Evolutionary conservation across 2,113 vertebrate species (phyloP), one percentile per base, ranked within the genome.

Genomic region (Centropus bengalensis): DNA sequence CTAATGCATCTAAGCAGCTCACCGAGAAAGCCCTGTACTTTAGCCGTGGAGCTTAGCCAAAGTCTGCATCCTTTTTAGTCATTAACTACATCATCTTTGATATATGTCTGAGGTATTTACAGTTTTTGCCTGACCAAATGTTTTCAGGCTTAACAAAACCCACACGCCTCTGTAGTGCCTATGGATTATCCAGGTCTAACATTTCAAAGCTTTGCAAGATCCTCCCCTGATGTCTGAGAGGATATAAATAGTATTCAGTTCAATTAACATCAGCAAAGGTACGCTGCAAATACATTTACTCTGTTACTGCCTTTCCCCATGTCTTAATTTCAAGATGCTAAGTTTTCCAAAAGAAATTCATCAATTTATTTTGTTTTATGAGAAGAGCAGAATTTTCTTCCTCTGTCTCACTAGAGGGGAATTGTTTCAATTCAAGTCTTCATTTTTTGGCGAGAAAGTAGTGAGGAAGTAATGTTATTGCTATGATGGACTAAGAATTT

Each of bases 171-270:
- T 84, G 27, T 58, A 55, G 47, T 33, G 60, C 70, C 63, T 70
- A 64, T 79, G 49, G 28, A 38, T 85, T 63, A 42, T 62, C 33
- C 54, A 89, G 54, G 56, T 81, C 66, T 93, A 81, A 77, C 51
- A 67, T 82, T 92, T 94, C 92, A 91, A 92, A 93, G 79, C 51
- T 67, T 95, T 91, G 15, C 59, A 58, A 91, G 74, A 76, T 82
- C 51, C 68, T 86, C 75, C 91, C 54, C 74, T 73, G 89, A 82
- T 73, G 58, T 54, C 63, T 87, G 28, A 54, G 51, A 81, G 52
- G 30, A 67, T 71, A 91, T 84, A 91, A 95, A 85, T 76, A 91
- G 38, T 12, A 58, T 77, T 87, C 55, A 59, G 40, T 60, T 85
- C 87, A 91, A 79, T 92, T 95, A 94, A 63, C 63, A 58, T 68